A percentile compares a stretch with the other conserved stretches of the same genome.
Evolutionary conservation across 2,888 invertebrate genomes (phyloP).

Genomic region (Bhutanitis thaidina): DNA sequence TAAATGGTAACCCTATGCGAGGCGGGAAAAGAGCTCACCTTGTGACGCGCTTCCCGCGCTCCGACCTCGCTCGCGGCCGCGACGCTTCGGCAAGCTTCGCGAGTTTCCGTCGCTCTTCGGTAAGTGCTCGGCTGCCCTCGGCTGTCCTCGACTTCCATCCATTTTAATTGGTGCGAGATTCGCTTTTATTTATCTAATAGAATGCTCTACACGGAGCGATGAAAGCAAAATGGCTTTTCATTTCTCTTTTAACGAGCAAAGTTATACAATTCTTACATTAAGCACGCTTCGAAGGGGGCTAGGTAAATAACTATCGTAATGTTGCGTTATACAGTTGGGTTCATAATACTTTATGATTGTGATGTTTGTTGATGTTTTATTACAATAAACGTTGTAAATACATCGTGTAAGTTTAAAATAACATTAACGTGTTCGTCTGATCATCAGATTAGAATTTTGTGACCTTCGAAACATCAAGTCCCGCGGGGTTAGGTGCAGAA

Average conservation of each 20-base stretch:
- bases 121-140: slow-evolving; percentile 37
- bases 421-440: too few species aligned
- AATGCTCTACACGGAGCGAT: slow-evolving; percentile 25
- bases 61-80: slow-evolving; percentile 73
- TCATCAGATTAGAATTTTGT: too few species aligned
- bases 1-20: slow-evolving; percentile 30
- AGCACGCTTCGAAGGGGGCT: neutral
- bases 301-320: neutral
- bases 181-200: slow-evolving; percentile 41
- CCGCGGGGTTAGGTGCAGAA: too few species aligned
- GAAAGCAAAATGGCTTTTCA: slow-evolving; percentile 27
- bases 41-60: slow-evolving; percentile 70
- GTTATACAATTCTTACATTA: slow-evolving; percentile 17
- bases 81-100: slow-evolving; percentile 28
- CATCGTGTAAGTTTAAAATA: too few species aligned
- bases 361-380: neutral
- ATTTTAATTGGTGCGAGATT: slow-evolving; percentile 48
- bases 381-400: too few species aligned
- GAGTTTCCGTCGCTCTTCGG: slow-evolving; percentile 31
- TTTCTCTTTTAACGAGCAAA: slow-evolving; percentile 17
- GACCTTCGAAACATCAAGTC: too few species aligned
- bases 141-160: slow-evolving; percentile 34
- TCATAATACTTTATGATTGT: neutral
- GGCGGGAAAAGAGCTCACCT: slow-evolving; percentile 74
- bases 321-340: neutral